Percentiles rank a stretch among this genome's conserved stretches.
Evolutionary conservation across 2,797 vertebrate species (phyloP).

Genomic region (Platyrinchus mystaceus): DNA sequence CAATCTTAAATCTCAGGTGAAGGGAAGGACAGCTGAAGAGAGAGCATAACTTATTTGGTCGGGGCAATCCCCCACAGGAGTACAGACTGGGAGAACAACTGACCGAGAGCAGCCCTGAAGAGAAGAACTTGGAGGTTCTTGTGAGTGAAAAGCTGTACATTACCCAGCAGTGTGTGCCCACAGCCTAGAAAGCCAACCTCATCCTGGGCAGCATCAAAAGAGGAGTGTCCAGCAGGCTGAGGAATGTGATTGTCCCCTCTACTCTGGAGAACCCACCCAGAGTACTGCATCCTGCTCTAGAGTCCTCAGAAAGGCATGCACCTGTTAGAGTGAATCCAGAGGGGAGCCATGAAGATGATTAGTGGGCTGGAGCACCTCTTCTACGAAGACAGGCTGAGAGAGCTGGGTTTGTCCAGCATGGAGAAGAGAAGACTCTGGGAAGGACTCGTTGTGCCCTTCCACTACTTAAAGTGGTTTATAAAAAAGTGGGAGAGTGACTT

Average conservation of each 20-base stretch:
- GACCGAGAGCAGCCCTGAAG: neutral
- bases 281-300: neutral
- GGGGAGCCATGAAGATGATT: neutral
- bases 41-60: neutral
- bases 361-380: neutral
- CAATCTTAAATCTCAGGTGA: neutral
- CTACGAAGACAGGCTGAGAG: neutral
- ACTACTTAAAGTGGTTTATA: neutral
- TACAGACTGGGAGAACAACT: neutral
- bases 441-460: neutral
- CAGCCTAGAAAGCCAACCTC: neutral
- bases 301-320: neutral
- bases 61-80: neutral
- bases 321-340: neutral
- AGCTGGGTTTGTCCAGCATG: neutral
- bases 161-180: neutral
- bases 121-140: neutral
- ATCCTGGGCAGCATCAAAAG: neutral
- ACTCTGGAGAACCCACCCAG: neutral
- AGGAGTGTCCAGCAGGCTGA: rapidly evolving
- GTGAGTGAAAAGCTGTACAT: neutral
- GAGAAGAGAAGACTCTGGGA: neutral
- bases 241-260: neutral
- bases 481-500: neutral
- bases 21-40: neutral